Conservation (phyloP, 1,140 invertebrate genomes). For the Cepaea nemoralis region DNA sequence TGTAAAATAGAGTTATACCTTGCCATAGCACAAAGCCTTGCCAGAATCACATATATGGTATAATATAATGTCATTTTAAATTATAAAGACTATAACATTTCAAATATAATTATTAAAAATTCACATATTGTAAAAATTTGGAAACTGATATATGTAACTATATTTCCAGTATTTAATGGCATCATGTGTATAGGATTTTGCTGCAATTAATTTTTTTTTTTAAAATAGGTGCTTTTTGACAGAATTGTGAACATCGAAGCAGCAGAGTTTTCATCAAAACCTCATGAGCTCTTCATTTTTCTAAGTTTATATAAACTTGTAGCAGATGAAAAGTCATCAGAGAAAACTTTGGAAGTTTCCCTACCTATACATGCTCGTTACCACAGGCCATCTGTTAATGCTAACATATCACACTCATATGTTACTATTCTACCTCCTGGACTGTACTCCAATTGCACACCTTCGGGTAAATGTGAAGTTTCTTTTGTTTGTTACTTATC, state of each 20-base stretch:
- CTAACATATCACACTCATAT: conserved; percentile 14
- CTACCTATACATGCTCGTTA: conserved; percentile 58
- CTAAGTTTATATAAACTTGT: neutral
- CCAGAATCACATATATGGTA: too few species aligned
- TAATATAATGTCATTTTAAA: too few species aligned
- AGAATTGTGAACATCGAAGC: conserved; percentile 51
- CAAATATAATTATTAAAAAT: too few species aligned
- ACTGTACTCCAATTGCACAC: conserved; percentile 43
- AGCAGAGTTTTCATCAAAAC: conserved; percentile 49
- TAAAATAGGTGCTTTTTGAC: conserved; percentile 46
- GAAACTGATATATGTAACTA: neutral
- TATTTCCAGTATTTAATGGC: too few species aligned
- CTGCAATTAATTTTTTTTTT: too few species aligned
- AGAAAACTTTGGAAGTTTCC: conserved; percentile 40
- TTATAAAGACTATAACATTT: too few species aligned
- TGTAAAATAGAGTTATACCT: too few species aligned
- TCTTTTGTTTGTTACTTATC: too few species aligned
- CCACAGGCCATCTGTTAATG: conserved; percentile 45
- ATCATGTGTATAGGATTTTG: too few species aligned
- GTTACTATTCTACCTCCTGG: conserved; percentile 41
- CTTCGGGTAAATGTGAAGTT: conserved; percentile 3
- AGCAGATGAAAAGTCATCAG: neutral
- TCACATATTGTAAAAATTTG: neutral
- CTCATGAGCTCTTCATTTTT: conserved; percentile 45
- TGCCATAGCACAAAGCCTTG: too few species aligned